phyloP scores from a whole-genome alignment of 1,140 invertebrate genomes.

The Drosophila repletoides region DNA sequence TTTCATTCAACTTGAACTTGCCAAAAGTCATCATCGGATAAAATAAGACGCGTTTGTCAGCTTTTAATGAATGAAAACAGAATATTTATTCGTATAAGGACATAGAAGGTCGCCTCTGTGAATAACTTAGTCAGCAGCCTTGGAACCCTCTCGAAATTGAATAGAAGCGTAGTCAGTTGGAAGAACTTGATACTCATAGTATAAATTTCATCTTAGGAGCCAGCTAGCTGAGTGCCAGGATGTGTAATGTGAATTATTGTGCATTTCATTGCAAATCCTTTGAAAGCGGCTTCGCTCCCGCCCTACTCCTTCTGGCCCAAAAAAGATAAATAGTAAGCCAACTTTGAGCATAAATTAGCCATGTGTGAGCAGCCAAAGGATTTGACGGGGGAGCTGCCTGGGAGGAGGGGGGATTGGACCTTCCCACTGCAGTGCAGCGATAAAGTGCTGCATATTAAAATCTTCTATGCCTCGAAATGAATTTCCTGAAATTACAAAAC shows the following conservation, averaged over 20 bases:
- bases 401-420: too few relatives aligned
- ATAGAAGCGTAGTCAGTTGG: constrained; percentile 46
- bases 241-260: constrained; percentile 74
- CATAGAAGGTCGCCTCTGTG: constrained; percentile 8
- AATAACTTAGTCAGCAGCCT: constrained; percentile 22
- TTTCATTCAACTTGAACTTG: constrained; percentile 80
- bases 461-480: constrained; percentile 57
- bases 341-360: constrained; percentile 67
- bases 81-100: too few relatives aligned
- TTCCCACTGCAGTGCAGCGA: constrained; percentile 50
- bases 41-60: constrained; percentile 10
- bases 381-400: background rate
- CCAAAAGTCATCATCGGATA: constrained; percentile 38
- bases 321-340: constrained; percentile 36
- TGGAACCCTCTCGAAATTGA: too few relatives aligned
- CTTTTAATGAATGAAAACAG: constrained; percentile 65
- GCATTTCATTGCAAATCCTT: constrained; percentile 66
- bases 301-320: background rate
- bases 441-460: constrained; percentile 59
- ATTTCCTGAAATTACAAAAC: constrained; percentile 54
- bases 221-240: constrained; percentile 16
- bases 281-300: constrained; percentile 21
- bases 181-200: constrained; percentile 58
- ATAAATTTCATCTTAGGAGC: constrained; percentile 9
- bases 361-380: constrained; percentile 35